These are phyloP conservation scores for Tetramorium simillimum DNA, from an alignment of 1,140 invertebrate genomes.

Conservation along the genomic window DNA sequence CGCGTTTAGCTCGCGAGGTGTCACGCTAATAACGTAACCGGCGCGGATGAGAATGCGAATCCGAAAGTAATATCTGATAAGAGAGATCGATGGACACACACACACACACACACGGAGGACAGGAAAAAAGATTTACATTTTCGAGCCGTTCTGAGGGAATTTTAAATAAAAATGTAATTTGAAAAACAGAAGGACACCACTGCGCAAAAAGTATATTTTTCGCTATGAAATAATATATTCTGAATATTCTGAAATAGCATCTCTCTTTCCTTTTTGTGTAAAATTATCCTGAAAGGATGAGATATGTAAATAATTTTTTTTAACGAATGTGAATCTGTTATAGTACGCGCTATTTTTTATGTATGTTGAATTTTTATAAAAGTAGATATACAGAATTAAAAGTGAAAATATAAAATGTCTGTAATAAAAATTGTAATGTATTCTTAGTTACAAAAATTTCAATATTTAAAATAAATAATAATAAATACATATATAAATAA, in stretches of 20 bases:
- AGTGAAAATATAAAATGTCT: background rate
- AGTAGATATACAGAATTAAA: background rate
- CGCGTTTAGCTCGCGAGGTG: background rate
- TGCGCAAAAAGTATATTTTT: background rate
- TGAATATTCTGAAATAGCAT: background rate
- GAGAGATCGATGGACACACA: background rate
- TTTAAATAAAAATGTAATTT: conserved; percentile 2
- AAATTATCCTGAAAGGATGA: background rate
- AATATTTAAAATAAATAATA: conserved; percentile 20
- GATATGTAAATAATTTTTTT: conserved; percentile 24
- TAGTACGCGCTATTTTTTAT: background rate
- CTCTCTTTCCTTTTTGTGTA: background rate
- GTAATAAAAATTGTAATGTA: conserved; percentile 27
- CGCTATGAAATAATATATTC: conserved; percentile 10
- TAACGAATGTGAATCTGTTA: background rate
- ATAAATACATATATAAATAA: background rate
- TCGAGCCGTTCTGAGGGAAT: background rate
- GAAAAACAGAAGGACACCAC: background rate
- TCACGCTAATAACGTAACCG: conserved; percentile 8
- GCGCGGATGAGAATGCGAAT: background rate
- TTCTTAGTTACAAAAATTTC: background rate
- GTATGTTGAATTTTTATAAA: background rate
- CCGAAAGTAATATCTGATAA: background rate
- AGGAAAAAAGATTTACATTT: background rate
- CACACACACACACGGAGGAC: background rate